Conservation (phyloP, 2,888 invertebrate species). For the Hecatera dysodea region DNA sequence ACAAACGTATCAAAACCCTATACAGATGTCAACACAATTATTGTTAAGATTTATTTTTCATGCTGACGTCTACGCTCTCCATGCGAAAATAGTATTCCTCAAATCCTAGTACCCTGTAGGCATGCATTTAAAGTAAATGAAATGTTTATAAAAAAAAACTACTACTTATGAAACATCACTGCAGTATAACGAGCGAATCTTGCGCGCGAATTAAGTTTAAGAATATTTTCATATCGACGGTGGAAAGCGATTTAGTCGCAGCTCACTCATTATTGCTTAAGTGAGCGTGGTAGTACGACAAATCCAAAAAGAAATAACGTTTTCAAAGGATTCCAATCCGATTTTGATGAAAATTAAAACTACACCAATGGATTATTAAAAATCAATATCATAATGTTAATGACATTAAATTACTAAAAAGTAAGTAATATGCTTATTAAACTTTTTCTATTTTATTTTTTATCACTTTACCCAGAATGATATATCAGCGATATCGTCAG, state of each 20-base stretch:
- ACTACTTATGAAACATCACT: constrained; percentile 16
- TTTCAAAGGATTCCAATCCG: too few species aligned
- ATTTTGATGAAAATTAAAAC: too few species aligned
- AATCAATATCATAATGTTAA: too few species aligned
- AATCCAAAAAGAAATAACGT: too few species aligned
- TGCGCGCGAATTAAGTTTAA: neutral
- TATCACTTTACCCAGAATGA: too few species aligned
- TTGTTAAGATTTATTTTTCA: constrained; percentile 5
- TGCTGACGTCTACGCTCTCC: constrained; percentile 32
- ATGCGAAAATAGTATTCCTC: constrained; percentile 48
- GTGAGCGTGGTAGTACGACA: too few species aligned
- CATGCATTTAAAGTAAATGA: constrained; percentile 11
- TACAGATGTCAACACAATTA: constrained; percentile 4
- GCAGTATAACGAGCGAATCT: neutral
- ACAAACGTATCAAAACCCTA: neutral
- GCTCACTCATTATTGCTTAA: too few species aligned
- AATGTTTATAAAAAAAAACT: neutral
- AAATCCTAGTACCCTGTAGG: constrained; percentile 34
- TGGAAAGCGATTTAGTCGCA: neutral
- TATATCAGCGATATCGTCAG: too few species aligned
- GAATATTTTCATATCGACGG: neutral
- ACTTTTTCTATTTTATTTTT: too few species aligned
- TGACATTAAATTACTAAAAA: too few species aligned
- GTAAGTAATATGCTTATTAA: too few species aligned
- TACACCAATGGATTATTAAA: too few species aligned